Evolutionary conservation across 2,797 vertebrate species (phyloP), one percentile per base, ranked within the genome.

Genomic region (Brotula barbata): DNA sequence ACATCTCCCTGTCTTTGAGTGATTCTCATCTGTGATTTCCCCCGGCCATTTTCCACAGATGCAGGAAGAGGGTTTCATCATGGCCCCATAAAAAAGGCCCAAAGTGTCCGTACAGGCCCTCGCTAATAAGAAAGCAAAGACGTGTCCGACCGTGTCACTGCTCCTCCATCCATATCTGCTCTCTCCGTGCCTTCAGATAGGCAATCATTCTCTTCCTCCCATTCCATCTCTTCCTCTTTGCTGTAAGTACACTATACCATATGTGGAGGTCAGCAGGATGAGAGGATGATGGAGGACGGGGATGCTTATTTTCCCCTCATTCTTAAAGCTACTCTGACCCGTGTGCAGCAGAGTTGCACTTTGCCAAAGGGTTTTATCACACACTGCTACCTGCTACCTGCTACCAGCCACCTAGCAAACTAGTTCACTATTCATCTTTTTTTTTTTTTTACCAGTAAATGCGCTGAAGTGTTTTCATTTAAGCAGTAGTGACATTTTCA

Each of bases 1-100:
- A 92, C 90, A 90, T 89, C 88, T 85, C 84, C 86, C 85, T 87
- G 86, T 90, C 83, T 90, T 88, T 87, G 89, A 88, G 89, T 89
- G 88, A 90, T 90, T 88, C 84, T 84, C 87, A 84, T 87, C 88
- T 70, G 68, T 90, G 87, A 89, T 89, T 87, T 86, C 88, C 81
- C 70, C 84, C 55, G 84, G 87, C 85, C 83, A 91, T 90, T 89
- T 91, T 91, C 78, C 73, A 47, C 85, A 81, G 87, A 85, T 88
- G 87, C 81, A 77, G 75, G 43, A 77, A 85, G 88, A 88, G 80
- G 80, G 85, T 87, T 89, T 89, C 85, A 88, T 88, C 82, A 86
- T 37, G 74, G 75, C 72, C 74, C 75, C 64, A 63, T 78, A 81
- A 85, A 87, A 89, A 83, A 79, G 70, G 72, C 70, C 77, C 82